Percentiles rank a stretch among this genome's conserved stretches.
Conservation (phyloP, 2,888 invertebrate genomes). For the Acanthoscelides obtectus region DNA sequence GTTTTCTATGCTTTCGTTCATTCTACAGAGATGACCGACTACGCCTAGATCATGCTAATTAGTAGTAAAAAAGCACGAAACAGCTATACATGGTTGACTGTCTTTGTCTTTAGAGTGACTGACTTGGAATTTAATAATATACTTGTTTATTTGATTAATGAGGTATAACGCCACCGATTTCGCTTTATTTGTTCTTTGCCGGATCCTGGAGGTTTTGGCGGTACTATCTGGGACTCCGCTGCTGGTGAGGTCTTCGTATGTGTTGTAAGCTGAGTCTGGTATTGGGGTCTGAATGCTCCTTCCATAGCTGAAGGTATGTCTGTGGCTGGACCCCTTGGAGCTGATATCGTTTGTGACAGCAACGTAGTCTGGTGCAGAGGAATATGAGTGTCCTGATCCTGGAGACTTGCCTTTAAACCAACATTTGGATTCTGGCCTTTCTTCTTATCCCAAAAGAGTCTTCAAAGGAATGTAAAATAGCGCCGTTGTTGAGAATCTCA, state of each 20-base stretch:
- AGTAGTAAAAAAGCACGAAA: too few relatives aligned
- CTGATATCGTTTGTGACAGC: conserved; percentile 20
- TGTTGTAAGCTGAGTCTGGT: conserved; percentile 75
- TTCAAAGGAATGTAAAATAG: too few relatives aligned
- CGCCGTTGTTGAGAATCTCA: too few relatives aligned
- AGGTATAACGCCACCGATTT: conserved; percentile 48
- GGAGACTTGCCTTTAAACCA: conserved; percentile 59
- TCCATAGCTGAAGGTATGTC: conserved; percentile 87
- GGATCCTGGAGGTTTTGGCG: background rate
- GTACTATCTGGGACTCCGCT: conserved; percentile 37
- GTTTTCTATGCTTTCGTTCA: too few relatives aligned
- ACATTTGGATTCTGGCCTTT: too few relatives aligned
- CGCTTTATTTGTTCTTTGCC: conserved; percentile 46
- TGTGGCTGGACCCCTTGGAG: conserved; percentile 70
- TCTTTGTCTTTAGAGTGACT: too few relatives aligned
- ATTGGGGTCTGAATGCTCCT: conserved; percentile 85
- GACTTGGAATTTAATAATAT: too few relatives aligned
- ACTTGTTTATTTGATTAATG: background rate
- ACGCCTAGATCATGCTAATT: too few relatives aligned
- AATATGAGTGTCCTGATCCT: conserved; percentile 29
- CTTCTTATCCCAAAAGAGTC: too few relatives aligned
- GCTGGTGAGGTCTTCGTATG: conserved; percentile 66
- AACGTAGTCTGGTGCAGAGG: conserved; percentile 17
- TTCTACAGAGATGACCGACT: too few relatives aligned
- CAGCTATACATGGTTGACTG: too few relatives aligned